Percentiles rank a stretch among this genome's conserved stretches.
Evolutionary conservation across 2,113 vertebrate species (phyloP).

Genomic region (Pteropus alecto): DNA sequence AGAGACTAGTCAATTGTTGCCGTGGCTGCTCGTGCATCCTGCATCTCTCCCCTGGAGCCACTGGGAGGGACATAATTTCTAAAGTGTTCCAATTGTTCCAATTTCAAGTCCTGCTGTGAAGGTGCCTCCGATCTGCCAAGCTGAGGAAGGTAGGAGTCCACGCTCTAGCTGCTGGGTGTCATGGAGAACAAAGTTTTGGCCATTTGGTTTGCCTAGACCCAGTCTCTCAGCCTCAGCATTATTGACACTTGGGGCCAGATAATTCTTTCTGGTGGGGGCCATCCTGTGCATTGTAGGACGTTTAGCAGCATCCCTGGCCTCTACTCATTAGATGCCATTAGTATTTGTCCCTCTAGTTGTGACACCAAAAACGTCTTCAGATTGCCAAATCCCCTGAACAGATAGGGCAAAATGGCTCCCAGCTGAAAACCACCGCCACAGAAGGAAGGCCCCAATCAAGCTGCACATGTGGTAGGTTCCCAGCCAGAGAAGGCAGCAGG

Average conservation of each 20-base stretch:
- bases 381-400: background rate
- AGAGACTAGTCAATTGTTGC: background rate
- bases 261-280: no score
- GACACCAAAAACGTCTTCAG: background rate
- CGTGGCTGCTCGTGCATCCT: background rate
- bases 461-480: background rate
- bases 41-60: background rate
- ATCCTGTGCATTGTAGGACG: background rate
- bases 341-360: background rate
- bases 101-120: background rate
- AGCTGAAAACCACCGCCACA: background rate
- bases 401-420: background rate
- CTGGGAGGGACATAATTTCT: background rate
- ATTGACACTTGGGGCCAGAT: background rate
- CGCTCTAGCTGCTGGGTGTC: background rate
- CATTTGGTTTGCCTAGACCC: background rate
- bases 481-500: background rate
- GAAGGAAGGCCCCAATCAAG: background rate
- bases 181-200: background rate
- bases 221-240: background rate
- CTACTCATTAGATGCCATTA: background rate
- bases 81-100: background rate
- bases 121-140: background rate
- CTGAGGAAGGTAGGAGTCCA: background rate
- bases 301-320: background rate